These are phyloP conservation scores for Bombus breviceps DNA, from an alignment of 1,140 invertebrate species.

Conservation along the genomic window DNA sequence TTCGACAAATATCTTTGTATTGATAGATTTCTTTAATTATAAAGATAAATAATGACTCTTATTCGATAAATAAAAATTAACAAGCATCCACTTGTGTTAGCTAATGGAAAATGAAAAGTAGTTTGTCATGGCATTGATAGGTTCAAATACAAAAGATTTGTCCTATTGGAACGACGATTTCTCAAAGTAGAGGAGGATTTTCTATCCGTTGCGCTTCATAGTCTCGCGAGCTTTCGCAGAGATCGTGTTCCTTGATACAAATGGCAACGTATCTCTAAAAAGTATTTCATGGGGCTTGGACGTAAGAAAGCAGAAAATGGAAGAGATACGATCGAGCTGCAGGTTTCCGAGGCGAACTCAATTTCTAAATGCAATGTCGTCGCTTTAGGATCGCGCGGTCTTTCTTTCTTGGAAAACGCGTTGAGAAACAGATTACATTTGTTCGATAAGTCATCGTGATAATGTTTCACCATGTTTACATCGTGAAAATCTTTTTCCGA, in stretches of 20 bases:
- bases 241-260: constrained; percentile 38
- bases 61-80: too few species aligned
- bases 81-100: background rate
- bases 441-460: background rate
- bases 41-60: background rate
- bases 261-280: constrained; percentile 13
- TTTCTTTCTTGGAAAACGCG: background rate
- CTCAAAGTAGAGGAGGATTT: background rate
- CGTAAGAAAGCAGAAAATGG: background rate
- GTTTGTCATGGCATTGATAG: background rate
- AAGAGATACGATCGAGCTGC: background rate
- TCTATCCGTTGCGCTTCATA: background rate
- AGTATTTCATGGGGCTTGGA: constrained; percentile 23
- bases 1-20: too few species aligned
- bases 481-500: background rate
- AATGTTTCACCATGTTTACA: background rate
- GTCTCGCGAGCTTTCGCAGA: constrained; percentile 4
- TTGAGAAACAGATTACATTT: constrained; percentile 1
- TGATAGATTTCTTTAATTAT: background rate
- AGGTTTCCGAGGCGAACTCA: background rate
- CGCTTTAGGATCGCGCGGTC: background rate
- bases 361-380: constrained; percentile 28
- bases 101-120: background rate
- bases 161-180: background rate
- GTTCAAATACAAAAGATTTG: constrained; percentile 17